Evolutionary conservation across 1,140 invertebrate genomes (phyloP).

Genomic region (Procambarus virginalis): DNA sequence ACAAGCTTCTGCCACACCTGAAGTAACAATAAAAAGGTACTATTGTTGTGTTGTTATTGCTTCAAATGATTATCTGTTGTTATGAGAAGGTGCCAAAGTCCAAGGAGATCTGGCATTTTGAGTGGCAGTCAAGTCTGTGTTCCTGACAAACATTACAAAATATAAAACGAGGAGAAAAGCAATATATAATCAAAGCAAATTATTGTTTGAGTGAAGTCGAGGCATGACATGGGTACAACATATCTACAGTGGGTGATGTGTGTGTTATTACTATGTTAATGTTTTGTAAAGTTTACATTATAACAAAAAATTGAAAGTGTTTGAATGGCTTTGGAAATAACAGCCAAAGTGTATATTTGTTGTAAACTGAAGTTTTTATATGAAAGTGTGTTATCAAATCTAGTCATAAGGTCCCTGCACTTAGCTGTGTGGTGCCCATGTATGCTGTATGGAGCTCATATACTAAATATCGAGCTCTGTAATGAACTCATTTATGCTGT

Average conservation of each 20-base stretch:
- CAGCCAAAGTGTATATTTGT: conserved; percentile 35
- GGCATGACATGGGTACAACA: conserved; percentile 65
- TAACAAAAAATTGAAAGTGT: conserved; percentile 34
- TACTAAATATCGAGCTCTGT: conserved; percentile 29
- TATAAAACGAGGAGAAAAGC: conserved; percentile 34
- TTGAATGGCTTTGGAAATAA: conserved; percentile 46
- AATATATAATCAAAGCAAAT: conserved; percentile 62
- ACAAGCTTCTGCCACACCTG: conserved; percentile 53
- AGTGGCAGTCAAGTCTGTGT: conserved; percentile 60
- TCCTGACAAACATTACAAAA: conserved; percentile 46
- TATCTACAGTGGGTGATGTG: conserved; percentile 52
- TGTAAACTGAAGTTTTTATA: conserved; percentile 49
- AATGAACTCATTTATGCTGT: conserved; percentile 29
- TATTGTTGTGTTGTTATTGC: conserved; percentile 64
- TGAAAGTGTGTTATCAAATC: conserved; percentile 51
- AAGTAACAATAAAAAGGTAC: conserved; percentile 40
- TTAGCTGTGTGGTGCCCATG: conserved; percentile 64
- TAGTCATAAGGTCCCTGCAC: conserved; percentile 50
- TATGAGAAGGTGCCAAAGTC: conserved; percentile 66
- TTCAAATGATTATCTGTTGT: conserved; percentile 64
- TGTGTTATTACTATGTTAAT: conserved; percentile 45
- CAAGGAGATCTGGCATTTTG: conserved; percentile 63
- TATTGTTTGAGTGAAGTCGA: conserved; percentile 43
- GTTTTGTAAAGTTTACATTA: conserved; percentile 55
- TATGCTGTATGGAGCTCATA: conserved; percentile 58